Percentiles rank a stretch among this genome's conserved stretches.
Evolutionary conservation across 2,113 vertebrate species (phyloP).

Genomic region (Narcine bancroftii): DNA sequence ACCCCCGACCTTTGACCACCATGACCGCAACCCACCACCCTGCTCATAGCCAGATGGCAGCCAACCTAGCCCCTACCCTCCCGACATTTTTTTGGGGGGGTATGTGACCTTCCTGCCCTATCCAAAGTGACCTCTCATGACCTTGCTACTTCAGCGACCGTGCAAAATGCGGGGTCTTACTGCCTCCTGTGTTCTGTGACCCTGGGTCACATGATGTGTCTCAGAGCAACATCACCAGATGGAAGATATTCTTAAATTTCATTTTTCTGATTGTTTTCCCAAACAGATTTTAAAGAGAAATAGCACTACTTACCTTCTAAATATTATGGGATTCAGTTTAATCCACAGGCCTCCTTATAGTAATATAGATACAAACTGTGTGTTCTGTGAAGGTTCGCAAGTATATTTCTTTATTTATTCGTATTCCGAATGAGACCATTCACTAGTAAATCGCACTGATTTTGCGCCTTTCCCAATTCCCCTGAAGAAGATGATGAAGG

Average conservation of each 20-base stretch:
- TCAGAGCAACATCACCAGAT: not conserved
- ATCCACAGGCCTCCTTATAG: not conserved
- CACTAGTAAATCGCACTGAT: no score
- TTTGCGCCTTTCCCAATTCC: no score
- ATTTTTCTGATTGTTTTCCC: not conserved
- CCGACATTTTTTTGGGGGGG: not conserved
- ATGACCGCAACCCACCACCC: not conserved
- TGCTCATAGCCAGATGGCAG: no score
- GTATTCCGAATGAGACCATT: no score
- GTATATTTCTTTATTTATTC: no score
- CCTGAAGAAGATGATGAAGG: no score
- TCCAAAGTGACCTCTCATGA: not conserved
- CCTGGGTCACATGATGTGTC: not conserved
- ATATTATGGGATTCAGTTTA: not conserved
- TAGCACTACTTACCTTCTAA: not conserved
- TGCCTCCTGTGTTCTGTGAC: not conserved
- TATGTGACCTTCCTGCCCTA: conserved; percentile 5
- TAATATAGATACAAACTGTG: not conserved
- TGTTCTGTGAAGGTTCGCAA: no score
- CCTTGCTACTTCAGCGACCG: not conserved
- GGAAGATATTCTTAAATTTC: not conserved
- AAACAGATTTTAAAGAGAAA: not conserved
- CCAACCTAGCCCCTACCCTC: not conserved
- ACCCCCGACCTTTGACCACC: not conserved
- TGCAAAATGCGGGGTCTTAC: not conserved